Evolutionary conservation across 1,140 invertebrate genomes (phyloP), one percentile per base, ranked within the genome.

Genomic region (Delia radicum): DNA sequence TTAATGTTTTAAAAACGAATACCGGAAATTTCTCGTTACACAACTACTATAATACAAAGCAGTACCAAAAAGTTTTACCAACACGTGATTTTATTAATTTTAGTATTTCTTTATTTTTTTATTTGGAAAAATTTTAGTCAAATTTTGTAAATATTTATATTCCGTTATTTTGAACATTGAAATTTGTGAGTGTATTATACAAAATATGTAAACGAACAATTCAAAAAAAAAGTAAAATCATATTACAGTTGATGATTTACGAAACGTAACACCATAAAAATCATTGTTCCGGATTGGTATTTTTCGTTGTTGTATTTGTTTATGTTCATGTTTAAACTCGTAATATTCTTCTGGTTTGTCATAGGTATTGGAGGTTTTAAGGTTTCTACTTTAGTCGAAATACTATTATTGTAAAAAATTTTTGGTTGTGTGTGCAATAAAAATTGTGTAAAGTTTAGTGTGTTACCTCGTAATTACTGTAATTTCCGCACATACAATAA

Each of bases 381-480:
- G 24, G 8, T 21, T 21, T 18, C n/a, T 55, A 21, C 21, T 55
- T 21, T 18, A 21, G 48, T 21, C n/a, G 8, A 24, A 55, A 21
- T 24, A 55, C 21, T 37, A 13, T 37, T 37, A 10, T 37, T 63
- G 24, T 10, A 4, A 24, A 3, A 27, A 63, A 69, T 13, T 24
- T 69, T 12, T 3, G 21, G 1, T n/a, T 69, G 5, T 37, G 12
- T 24, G 62, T 13, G n/a, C 15, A 55, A 55, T 18, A 21, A 55
- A 55, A 55, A 0, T 7, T 55, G 18, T n/a, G 21, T 55, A 18
- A 69, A 69, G 65, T 69, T 69, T 69, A 69, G 65, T 69, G 65
- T 69, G 65, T 69, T 69, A 69, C 65, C 65, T 69, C 31, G 65
- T 69, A 69, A 69, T 69, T 69, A 69, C 65, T 18, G 65, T 69